Evolutionary conservation across 2,113 vertebrate species (phyloP), one percentile per base, ranked within the genome.

Genomic region (Ifrita kowaldi): DNA sequence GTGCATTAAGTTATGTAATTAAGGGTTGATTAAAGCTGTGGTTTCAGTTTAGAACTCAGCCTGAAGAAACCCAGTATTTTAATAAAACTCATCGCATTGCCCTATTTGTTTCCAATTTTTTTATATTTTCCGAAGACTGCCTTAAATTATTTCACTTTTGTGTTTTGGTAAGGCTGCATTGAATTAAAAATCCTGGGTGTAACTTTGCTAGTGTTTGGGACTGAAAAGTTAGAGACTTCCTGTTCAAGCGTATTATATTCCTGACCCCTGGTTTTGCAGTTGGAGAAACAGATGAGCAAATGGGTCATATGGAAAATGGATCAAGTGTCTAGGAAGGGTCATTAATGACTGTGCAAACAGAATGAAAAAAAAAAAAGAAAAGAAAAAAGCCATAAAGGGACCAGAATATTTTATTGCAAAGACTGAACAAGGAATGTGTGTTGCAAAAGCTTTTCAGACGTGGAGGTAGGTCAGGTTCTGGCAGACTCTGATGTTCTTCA

Each of bases 201-300:
- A 85, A 87, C 90, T 90, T 79, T 71, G 64, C 64, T 73, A 20
- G 49, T 90, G 59, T 65, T 94, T 91, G 55, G 53, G 64, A 74
- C 87, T 77, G 65, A 73, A 52, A 89, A 69, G 71, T 89, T 19
- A 79, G 84, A 93, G 33, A 78, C 39, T 94, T 96, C 87, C 93
- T 94, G 77, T 77, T 71, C 47, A 84, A 91, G 44, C 26, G 14
- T 89, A 63, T 91, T 94, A 75, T 91, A 74, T 81, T 60, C 47
- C 77, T 81, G 73, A 86, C 73, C 69, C 7, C n/a, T 46, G 42
- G 47, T 95, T 87, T 69, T 75, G 47, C 50, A 91, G 84, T 89
- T 89, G 60, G 35, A 89, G 96, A 93, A 96, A 96, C 89, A 96
- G 89, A 93, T 89, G 89, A 96, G 86, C 81, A 89, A 91, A 91